phyloP scores from a whole-genome alignment of 2,797 vertebrate genomes.

The Sebastiscus albofasciatus region DNA sequence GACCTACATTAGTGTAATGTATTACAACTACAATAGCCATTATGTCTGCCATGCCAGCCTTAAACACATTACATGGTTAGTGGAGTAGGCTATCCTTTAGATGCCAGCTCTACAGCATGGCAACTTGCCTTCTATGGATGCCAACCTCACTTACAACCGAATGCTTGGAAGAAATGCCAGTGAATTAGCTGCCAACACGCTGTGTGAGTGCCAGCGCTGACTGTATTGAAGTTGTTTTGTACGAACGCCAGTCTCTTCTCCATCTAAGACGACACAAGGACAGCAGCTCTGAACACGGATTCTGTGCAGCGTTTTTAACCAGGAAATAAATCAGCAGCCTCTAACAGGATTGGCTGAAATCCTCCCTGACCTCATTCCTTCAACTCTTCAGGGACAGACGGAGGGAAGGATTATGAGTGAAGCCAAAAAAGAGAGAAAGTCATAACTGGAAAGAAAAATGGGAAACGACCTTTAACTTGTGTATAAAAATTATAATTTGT shows the following conservation, averaged over 20 bases:
- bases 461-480: background rate
- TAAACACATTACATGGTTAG: constrained; percentile 38
- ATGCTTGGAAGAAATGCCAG: constrained; percentile 27
- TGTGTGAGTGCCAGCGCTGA: constrained; percentile 26
- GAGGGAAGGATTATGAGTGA: constrained; percentile 1
- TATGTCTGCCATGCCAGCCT: constrained; percentile 9
- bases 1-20: background rate
- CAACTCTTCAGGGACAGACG: constrained; percentile 32
- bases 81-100: constrained; percentile 5
- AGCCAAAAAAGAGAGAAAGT: constrained; percentile 28
- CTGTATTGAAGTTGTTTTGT: constrained; percentile 16
- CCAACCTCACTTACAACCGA: constrained; percentile 32
- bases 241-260: constrained; percentile 25
- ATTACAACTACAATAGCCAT: background rate
- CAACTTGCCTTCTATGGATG: constrained; percentile 21
- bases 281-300: constrained; percentile 21
- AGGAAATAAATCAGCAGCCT: constrained; percentile 52
- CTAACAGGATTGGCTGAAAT: constrained; percentile 54
- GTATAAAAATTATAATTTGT: background rate
- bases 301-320: constrained; percentile 20
- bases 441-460: background rate
- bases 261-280: constrained; percentile 5
- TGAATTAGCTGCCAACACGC: constrained; percentile 27
- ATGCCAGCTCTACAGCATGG: constrained; percentile 40
- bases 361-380: constrained; percentile 57